Conservation (phyloP, 2,797 vertebrate species). For the Gadopsis bispinosus region DNA sequence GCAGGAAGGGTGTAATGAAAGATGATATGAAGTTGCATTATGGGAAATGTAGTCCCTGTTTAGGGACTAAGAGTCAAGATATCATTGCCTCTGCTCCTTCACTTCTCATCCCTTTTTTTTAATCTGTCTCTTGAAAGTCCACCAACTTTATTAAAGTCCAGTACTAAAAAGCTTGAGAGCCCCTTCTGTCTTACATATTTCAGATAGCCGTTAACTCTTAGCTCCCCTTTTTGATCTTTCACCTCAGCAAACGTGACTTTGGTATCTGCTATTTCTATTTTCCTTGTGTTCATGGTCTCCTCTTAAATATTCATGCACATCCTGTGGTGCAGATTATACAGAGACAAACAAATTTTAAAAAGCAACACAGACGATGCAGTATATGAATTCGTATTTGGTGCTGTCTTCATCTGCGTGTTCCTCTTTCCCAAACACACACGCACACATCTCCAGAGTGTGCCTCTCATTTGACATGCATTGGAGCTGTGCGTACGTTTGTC, state of each 20-base stretch:
- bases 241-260: conserved; percentile 20
- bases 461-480: conserved; percentile 38
- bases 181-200: conserved; percentile 12
- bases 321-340: conserved; percentile 28
- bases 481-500: conserved; percentile 30
- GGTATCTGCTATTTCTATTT: conserved; percentile 18
- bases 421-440: conserved; percentile 19
- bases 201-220: not conserved
- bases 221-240: conserved; percentile 23
- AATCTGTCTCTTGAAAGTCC: conserved; percentile 10
- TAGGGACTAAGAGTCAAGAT: not conserved
- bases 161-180: not conserved
- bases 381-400: not conserved
- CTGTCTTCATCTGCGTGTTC: not conserved
- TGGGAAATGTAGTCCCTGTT: not conserved
- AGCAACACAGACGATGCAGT: not conserved
- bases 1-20: not conserved
- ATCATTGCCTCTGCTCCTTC: not conserved
- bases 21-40: not conserved
- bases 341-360: conserved; percentile 22
- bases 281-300: conserved; percentile 13
- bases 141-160: not conserved
- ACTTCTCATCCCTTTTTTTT: not conserved
- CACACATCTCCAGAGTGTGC: conserved; percentile 12
- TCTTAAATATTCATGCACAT: conserved; percentile 23